A percentile compares a stretch with the other conserved stretches of the same genome.
Evolutionary conservation across 2,797 vertebrate species (phyloP).

Genomic region (Gymnoscopelus microlampas): DNA sequence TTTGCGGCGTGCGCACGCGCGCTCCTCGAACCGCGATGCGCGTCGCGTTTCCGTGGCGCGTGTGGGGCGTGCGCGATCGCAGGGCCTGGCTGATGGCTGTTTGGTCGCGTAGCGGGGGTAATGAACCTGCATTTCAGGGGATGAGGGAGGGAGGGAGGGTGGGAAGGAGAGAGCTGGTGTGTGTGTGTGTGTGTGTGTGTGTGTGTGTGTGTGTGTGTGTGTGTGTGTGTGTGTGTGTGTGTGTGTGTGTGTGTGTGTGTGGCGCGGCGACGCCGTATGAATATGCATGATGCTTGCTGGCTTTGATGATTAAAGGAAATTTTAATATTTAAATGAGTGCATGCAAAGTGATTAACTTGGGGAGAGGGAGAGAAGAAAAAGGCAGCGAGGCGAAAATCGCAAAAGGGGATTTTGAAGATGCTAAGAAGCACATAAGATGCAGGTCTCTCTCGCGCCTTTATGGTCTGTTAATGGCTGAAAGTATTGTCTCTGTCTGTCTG

Average conservation of each 20-base stretch:
- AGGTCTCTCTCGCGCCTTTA: conserved; percentile 55
- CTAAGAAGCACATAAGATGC: conserved; percentile 75
- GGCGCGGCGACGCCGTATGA: conserved; percentile 90
- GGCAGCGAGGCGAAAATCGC: conserved; percentile 77
- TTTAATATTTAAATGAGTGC: conserved; percentile 99
- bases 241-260: conserved; percentile 18
- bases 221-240: conserved; percentile 10
- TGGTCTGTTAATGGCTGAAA: conserved; percentile 69
- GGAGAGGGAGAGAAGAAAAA: conserved; percentile 82
- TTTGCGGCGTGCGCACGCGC: conserved; percentile 44
- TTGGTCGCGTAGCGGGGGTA: conserved; percentile 95
- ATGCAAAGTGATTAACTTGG: conserved; percentile 99
- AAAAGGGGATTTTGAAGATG: conserved; percentile 78
- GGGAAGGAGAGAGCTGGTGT: neutral
- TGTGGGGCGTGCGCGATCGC: conserved; percentile 75
- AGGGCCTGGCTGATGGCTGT: conserved; percentile 87
- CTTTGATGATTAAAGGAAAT: conserved; percentile 99
- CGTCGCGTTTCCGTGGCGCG: too few species aligned
- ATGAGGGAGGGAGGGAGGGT: conserved; percentile 33
- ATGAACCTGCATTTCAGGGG: conserved; percentile 98
- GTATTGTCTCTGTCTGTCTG: conserved; percentile 8
- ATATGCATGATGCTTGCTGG: conserved; percentile 99
- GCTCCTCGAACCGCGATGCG: too few species aligned
- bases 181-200: conserved; percentile 65
- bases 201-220: conserved; percentile 50